Conservation (phyloP, 2,113 vertebrate genomes). For the Pomatostomus ruficeps region DNA sequence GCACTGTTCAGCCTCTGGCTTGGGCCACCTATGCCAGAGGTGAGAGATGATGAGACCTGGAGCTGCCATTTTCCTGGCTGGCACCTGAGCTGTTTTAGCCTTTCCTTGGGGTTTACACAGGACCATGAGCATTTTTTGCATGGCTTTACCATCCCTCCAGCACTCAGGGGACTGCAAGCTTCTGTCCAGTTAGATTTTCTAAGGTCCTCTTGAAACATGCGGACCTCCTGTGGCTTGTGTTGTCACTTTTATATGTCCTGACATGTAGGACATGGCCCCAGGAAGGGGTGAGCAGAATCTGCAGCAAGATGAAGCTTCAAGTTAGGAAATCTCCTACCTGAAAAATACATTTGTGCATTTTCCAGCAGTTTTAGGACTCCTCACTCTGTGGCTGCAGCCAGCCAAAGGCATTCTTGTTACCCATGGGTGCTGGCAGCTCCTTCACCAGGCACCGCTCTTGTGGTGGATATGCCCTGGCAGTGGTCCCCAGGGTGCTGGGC, state of each 20-base stretch:
- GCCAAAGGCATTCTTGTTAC: neutral
- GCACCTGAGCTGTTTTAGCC: neutral
- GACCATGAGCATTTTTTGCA: neutral
- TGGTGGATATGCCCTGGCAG: neutral
- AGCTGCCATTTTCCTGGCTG: neutral
- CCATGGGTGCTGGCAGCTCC: neutral
- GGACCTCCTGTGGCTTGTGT: neutral
- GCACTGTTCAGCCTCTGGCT: neutral
- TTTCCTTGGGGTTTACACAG: neutral
- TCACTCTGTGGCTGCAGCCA: neutral
- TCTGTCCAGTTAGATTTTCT: neutral
- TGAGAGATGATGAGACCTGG: neutral
- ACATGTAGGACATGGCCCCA: neutral
- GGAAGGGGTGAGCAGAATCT: neutral
- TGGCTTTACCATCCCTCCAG: neutral
- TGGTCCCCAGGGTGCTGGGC: neutral
- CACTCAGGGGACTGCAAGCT: neutral
- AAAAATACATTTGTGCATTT: neutral
- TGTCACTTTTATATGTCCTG: neutral
- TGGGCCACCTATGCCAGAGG: neutral
- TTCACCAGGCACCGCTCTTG: neutral
- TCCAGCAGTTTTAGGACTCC: neutral
- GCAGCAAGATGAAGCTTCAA: neutral
- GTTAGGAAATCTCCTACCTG: neutral
- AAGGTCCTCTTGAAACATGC: neutral